phyloP scores from a whole-genome alignment of 2,888 invertebrate species.

The Plagodis dolabraria region DNA sequence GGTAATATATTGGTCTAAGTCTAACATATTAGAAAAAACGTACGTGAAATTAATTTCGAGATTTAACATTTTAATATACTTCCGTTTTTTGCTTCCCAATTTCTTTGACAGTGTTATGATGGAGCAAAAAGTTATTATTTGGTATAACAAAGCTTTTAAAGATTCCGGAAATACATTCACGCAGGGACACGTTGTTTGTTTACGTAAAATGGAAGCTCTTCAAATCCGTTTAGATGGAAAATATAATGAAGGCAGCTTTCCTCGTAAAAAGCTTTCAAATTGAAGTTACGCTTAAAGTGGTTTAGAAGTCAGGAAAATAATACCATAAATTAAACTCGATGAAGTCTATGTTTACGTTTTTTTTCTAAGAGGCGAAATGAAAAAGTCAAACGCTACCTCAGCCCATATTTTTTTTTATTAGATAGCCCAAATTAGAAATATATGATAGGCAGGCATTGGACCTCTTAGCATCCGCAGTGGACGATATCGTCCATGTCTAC shows the following conservation, averaged over 20 bases:
- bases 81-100: too few species aligned
- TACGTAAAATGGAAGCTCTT: slow-evolving; percentile 6
- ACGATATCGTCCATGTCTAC: too few species aligned
- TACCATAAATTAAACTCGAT: not conserved
- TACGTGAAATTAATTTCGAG: too few species aligned
- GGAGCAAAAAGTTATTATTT: not conserved
- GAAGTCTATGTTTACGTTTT: not conserved
- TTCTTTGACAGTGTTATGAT: not conserved
- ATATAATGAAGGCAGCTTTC: slow-evolving; percentile 3
- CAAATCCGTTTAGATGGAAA: slow-evolving; percentile 14
- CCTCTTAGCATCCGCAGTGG: too few species aligned
- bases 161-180: slow-evolving; percentile 7
- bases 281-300: slow-evolving; percentile 5
- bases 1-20: too few species aligned
- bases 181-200: slow-evolving; percentile 13
- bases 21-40: too few species aligned
- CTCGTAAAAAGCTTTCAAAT: slow-evolving; percentile 14
- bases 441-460: too few species aligned
- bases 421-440: too few species aligned
- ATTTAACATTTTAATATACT: too few species aligned
- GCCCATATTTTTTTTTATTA: too few species aligned
- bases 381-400: too few species aligned
- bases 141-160: not conserved
- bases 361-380: too few species aligned
- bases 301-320: not conserved